These are phyloP conservation scores for Drosophila orosa DNA, from an alignment of 1,140 invertebrate genomes.

Conservation along the genomic window DNA sequence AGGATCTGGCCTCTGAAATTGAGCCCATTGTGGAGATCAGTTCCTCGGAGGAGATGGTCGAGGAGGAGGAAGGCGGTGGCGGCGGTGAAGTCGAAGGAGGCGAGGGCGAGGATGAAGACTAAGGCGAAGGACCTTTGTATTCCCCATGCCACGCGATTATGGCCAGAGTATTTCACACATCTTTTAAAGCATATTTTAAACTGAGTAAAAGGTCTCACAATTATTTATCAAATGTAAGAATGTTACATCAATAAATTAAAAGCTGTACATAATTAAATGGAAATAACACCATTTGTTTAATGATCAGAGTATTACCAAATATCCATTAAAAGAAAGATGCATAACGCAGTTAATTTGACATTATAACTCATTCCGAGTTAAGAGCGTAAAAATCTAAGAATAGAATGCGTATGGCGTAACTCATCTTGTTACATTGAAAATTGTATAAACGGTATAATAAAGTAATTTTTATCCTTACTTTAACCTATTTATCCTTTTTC, in stretches of 20 bases:
- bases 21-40: conserved; percentile 70
- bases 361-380: no score
- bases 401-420: background rate
- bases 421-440: no score
- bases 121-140: background rate
- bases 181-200: background rate
- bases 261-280: background rate
- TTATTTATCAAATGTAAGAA: background rate
- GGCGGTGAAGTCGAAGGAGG: conserved; percentile 42
- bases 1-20: conserved; percentile 72
- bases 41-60: conserved; percentile 74
- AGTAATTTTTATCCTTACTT: background rate
- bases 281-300: background rate
- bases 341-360: no score
- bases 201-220: background rate
- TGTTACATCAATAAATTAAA: conserved; percentile 20
- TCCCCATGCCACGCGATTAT: background rate
- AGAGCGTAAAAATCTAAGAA: no score
- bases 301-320: no score
- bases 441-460: no score
- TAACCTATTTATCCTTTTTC: no score
- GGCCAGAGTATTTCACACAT: background rate
- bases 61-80: conserved; percentile 70
- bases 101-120: conserved; percentile 59
- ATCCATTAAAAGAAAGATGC: no score